Evolutionary conservation across 2,888 invertebrate species (phyloP), one percentile per base, ranked within the genome.

Genomic region (Noctua fimbriata): DNA sequence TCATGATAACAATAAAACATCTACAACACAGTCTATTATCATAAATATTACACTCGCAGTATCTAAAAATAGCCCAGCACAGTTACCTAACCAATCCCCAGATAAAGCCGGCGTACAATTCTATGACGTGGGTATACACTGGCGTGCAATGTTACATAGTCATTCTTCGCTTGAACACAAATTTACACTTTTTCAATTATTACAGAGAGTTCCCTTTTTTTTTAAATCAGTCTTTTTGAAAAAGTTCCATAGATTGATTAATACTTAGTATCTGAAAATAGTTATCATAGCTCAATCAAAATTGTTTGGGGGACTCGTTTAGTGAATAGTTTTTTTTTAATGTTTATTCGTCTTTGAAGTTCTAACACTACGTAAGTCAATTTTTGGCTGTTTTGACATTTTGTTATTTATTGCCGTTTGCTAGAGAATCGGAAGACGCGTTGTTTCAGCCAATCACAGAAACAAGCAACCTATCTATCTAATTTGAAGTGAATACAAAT

Each of bases 101-200:
- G 28, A 70, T 55, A 63, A 73, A 60, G 21, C 47, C 32, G 32
- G 60, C 47, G 41, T 60, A 71, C 1, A 21, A 52, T 65, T 18
- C n/a, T 28, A 36, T 84, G 77, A 81, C 74, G 77, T 74, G 52
- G 28, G 32, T 36, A 21, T 41, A 66, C 18, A 47, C 32, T 73
- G 44, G 18, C 79, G 18, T 65, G 55, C 66, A 70, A 69, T 74
- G 36, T 66, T 66, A 63, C n/a, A 41, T 7, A 63, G 67, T 52
- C 65, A 52, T 60, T 73, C 65, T 36, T 69, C 4, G 76, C 76
- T 73, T 18, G 41, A 1, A 69, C 63, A 73, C 4, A 49, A 76
- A 80, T 32, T 44, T 28, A 66, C 44, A 52, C 36, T 63, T 28
- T 73, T 73, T n/a, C 44, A 67, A 72, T 69, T 65, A 69, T 36